These are phyloP conservation scores for Megamerina dolium DNA, from an alignment of 2,888 invertebrate species.

Conservation along the genomic window DNA sequence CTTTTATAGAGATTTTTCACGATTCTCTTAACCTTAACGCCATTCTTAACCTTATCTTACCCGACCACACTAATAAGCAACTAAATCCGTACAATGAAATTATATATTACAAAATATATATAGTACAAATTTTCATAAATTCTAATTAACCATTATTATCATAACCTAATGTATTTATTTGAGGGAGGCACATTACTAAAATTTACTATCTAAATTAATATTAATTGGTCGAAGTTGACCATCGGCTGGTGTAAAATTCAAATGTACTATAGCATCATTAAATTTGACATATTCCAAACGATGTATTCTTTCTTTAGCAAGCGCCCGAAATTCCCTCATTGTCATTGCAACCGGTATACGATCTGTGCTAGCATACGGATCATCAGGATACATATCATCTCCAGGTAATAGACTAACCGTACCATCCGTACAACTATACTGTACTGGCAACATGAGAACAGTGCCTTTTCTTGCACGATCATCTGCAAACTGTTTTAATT, in stretches of 20 bases:
- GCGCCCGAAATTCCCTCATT: slow-evolving; percentile 40
- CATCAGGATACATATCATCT: slow-evolving; percentile 50
- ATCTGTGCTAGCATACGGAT: slow-evolving; percentile 35
- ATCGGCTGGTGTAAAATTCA: slow-evolving; percentile 28
- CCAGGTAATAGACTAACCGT: slow-evolving; percentile 57
- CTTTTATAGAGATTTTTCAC: too few species aligned
- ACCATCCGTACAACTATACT: slow-evolving; percentile 57
- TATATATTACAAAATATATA: too few species aligned
- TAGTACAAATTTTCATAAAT: too few species aligned
- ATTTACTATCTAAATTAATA: too few species aligned
- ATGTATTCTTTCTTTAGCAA: slow-evolving; percentile 33
- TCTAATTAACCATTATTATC: too few species aligned
- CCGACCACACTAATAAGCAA: too few species aligned
- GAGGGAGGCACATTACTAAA: too few species aligned
- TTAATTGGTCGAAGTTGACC: slow-evolving; percentile 33
- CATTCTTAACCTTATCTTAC: too few species aligned
- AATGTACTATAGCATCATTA: slow-evolving; percentile 20
- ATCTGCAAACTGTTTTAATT: slow-evolving; percentile 56
- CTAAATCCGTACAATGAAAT: too few species aligned
- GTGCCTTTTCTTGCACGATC: slow-evolving; percentile 54
- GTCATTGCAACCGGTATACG: slow-evolving; percentile 29
- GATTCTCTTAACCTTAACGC: too few species aligned
- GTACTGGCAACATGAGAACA: slow-evolving; percentile 54
- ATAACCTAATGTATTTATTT: too few species aligned
- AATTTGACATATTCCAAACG: slow-evolving; percentile 31